Percentiles rank a stretch among this genome's conserved stretches.
Conservation (phyloP, 2,113 vertebrate species). For the Malaclemys terrapin region DNA sequence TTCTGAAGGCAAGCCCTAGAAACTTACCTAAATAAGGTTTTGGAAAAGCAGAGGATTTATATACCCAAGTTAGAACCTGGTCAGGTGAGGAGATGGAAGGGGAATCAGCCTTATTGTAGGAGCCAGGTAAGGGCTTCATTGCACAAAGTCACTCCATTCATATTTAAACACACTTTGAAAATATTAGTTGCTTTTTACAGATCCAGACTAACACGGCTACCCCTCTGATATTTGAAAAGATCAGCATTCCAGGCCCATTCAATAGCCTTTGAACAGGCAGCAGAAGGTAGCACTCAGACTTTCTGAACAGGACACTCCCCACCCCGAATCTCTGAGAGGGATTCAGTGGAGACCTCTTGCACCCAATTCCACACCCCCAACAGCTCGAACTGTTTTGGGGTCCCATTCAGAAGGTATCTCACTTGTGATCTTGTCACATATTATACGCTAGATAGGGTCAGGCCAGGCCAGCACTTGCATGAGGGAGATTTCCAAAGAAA, state of each 20-base stretch:
- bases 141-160: neutral
- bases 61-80: neutral
- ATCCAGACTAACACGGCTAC: too few species aligned
- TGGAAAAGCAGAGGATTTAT: neutral
- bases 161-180: neutral
- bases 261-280: neutral
- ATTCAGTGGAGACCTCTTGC: neutral
- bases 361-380: neutral
- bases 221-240: neutral
- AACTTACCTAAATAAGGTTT: neutral
- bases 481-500: neutral
- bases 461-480: neutral
- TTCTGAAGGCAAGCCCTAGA: neutral
- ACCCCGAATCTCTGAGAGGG: neutral
- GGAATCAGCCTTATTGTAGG: neutral
- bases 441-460: neutral
- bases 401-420: neutral
- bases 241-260: neutral
- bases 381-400: neutral
- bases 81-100: neutral
- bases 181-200: neutral
- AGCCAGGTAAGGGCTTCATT: neutral
- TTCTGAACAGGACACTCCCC: neutral
- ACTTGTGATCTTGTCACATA: neutral
- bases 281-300: neutral